A percentile compares a stretch with the other conserved stretches of the same genome.
These are phyloP conservation scores for Ferrisia virgata DNA, from an alignment of 2,888 invertebrate genomes.

Conservation along the genomic window DNA sequence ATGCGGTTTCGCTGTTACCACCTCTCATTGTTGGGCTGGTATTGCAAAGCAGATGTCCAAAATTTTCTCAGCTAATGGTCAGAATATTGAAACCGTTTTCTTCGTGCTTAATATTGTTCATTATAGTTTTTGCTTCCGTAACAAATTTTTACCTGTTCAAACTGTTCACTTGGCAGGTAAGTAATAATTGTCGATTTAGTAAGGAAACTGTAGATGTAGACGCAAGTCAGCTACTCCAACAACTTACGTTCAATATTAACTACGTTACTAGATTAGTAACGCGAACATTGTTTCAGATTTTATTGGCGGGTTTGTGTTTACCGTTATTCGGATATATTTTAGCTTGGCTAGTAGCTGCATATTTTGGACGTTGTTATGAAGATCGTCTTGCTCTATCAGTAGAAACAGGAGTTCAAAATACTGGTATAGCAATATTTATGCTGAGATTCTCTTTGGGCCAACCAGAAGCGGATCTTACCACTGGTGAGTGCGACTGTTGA, in stretches of 20 bases:
- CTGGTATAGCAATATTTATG: conserved; percentile 86
- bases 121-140: conserved; percentile 79
- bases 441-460: conserved; percentile 75
- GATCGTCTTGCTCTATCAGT: conserved; percentile 85
- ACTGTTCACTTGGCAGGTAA: conserved; percentile 82
- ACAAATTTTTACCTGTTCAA: conserved; percentile 87
- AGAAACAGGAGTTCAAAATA: conserved; percentile 92
- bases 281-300: conserved; percentile 64
- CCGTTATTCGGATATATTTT: conserved; percentile 77
- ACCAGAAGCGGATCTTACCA: conserved; percentile 84
- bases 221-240: no score
- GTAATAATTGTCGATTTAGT: conserved; percentile 51
- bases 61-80: conserved; percentile 67
- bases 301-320: conserved; percentile 73
- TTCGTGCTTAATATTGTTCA: conserved; percentile 72
- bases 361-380: conserved; percentile 61
- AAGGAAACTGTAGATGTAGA: no score
- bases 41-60: conserved; percentile 63
- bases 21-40: conserved; percentile 69
- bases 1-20: conserved; percentile 72
- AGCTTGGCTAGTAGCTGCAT: conserved; percentile 64
- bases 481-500: conserved; percentile 57
- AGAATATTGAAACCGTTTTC: conserved; percentile 82
- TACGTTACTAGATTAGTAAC: background rate
- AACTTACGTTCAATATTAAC: no score